Base-by-base conservation (phyloP, 37 sponge, comb jelly and placozoan genomes). In the Cladorhizidae sp. region DNA sequence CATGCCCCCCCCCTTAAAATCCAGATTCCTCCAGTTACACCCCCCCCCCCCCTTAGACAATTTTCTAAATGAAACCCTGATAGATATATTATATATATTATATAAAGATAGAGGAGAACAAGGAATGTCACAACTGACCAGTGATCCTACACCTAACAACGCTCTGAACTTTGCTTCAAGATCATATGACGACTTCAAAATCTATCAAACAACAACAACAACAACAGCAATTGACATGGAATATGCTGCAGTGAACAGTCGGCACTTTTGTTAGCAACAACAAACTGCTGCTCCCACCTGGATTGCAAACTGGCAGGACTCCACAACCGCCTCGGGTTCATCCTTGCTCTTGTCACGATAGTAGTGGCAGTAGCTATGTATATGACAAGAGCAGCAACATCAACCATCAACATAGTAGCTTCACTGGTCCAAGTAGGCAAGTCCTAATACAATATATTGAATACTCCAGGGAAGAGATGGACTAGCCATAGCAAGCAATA, bases 81-180 rank as follows among this genome's bases (percentile, higher is more conserved):
- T 40, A 26, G 7, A 79, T 23, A 40, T 15, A 50, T 68, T 37
- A 22, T 26, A 7, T 8, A 40, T 35, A 36, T 23, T 25, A 29
- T 37, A 72, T 72, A 64, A 31, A 28, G 7, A 64, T 21, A 77
- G 49, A 45, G 9, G 8, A 5, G 9, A 45, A 45, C 49, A 45
- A 12, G 9, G 49, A 45, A 45, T 45, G 5, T 12, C 49, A 45
- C 49, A 45, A 45, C 84, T 64, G 28, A 92, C 92, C 89, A 92
- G 28, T 31, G 71, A 74, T 68, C 92, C 92, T 42, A 92, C 29
- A 31, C 74, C 88, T n/a, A 92, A 62, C 23, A 84, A 36, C 28
- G 64, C 42, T 80, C 92, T 83, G 45, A 80, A 86, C 37, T 92
- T 92, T 23, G 85, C 89, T 61, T 92, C 88, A n/a, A 23, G 26